Evolutionary conservation across 2,888 invertebrate genomes (phyloP).

Genomic region (Drosophila subquinaria): DNA sequence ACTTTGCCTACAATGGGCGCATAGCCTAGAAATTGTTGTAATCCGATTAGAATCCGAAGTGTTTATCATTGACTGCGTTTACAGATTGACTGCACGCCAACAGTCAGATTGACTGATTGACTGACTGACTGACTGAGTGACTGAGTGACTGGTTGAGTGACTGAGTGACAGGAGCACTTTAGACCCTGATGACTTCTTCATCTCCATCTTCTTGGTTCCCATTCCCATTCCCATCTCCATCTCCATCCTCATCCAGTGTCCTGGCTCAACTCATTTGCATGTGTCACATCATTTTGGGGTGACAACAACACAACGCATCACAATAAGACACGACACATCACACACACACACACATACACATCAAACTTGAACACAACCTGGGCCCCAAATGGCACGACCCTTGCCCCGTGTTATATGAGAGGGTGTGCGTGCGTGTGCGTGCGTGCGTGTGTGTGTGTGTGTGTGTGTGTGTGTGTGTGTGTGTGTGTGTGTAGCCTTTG

Average conservation of each 20-base stretch:
- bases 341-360: slow-evolving; percentile 17
- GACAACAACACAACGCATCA: slow-evolving; percentile 51
- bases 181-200: slow-evolving; percentile 38
- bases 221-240: background rate
- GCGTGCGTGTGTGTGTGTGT: background rate
- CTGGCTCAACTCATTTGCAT: slow-evolving; percentile 68
- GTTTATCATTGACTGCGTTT: slow-evolving; percentile 10
- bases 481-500: slow-evolving; percentile 37
- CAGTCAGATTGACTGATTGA: background rate
- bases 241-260: background rate
- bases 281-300: slow-evolving; percentile 72
- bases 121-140: slow-evolving; percentile 29
- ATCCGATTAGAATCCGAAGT: slow-evolving; percentile 4
- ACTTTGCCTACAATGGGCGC: too few species aligned
- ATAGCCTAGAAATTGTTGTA: background rate
- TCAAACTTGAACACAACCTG: background rate
- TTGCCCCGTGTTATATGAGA: background rate
- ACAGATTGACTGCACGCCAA: slow-evolving; percentile 4
- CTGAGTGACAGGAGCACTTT: slow-evolving; percentile 49
- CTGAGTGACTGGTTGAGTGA: slow-evolving; percentile 35
- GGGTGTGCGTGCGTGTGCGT: background rate
- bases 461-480: background rate
- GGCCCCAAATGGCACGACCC: slow-evolving; percentile 13
- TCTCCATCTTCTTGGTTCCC: background rate
- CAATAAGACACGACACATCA: slow-evolving; percentile 37